These are phyloP conservation scores for Karalla daura DNA, from an alignment of 2,797 vertebrate genomes.

Conservation along the genomic window DNA sequence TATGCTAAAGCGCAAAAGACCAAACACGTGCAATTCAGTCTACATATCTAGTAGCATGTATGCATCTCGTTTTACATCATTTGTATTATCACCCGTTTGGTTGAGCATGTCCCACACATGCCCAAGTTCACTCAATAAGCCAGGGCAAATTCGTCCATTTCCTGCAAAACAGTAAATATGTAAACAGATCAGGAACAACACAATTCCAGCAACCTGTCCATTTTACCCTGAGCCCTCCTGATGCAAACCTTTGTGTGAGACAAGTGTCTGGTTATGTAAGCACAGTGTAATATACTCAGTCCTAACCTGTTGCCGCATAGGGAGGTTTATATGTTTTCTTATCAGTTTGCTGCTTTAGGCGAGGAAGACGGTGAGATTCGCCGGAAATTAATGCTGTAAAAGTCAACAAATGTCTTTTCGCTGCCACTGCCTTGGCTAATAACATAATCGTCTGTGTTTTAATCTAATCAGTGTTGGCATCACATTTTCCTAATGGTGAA, in stretches of 20 bases:
- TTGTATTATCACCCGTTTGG: too few species aligned
- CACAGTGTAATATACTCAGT: neutral
- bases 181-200: neutral
- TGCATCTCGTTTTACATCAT: too few species aligned
- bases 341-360: neutral
- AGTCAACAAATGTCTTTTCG: neutral
- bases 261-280: neutral
- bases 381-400: neutral
- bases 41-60: neutral
- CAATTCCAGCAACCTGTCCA: neutral
- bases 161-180: neutral
- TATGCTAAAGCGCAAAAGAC: too few species aligned
- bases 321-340: constrained; percentile 17
- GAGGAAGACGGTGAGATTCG: neutral
- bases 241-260: neutral
- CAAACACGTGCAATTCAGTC: too few species aligned
- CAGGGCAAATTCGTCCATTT: neutral
- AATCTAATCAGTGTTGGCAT: neutral
- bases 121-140: neutral
- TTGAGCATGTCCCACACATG: too few species aligned
- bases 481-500: too few species aligned
- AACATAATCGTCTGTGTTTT: neutral
- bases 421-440: neutral
- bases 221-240: neutral
- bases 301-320: neutral